phyloP scores from a whole-genome alignment of 2,113 vertebrate genomes.

The Odocoileus hemionus region DNA sequence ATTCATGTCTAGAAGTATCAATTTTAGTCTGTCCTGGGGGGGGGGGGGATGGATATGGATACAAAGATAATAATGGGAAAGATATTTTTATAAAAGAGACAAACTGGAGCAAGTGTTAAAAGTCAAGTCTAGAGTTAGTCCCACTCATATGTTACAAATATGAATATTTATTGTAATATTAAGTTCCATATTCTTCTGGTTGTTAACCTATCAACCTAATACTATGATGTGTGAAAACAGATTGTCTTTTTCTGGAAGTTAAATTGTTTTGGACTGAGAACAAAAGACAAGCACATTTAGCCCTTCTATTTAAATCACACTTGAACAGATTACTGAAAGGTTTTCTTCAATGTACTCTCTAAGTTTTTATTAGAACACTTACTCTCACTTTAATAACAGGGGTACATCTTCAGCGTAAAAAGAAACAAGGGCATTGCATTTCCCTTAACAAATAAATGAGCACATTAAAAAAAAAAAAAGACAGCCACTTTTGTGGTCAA shows the following conservation, averaged over 20 bases:
- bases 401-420: background rate
- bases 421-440: background rate
- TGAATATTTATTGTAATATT: background rate
- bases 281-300: conserved; percentile 31
- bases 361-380: background rate
- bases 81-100: background rate
- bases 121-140: background rate
- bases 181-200: background rate
- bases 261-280: conserved; percentile 21
- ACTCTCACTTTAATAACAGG: background rate
- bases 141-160: background rate
- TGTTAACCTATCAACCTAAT: conserved; percentile 10
- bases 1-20: background rate
- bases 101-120: background rate
- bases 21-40: too few relatives aligned
- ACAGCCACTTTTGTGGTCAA: background rate
- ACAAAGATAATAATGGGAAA: background rate
- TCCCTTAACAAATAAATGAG: background rate
- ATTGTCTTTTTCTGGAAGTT: background rate
- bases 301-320: background rate
- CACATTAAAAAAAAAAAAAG: background rate
- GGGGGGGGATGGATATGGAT: rapidly evolving
- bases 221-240: background rate
- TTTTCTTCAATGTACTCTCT: background rate
- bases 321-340: background rate